A percentile compares a stretch with the other conserved stretches of the same genome.
Evolutionary conservation across 64 coral and sea anemone genomes (phyloP).

Genomic region (Stichodactyla mertensii): DNA sequence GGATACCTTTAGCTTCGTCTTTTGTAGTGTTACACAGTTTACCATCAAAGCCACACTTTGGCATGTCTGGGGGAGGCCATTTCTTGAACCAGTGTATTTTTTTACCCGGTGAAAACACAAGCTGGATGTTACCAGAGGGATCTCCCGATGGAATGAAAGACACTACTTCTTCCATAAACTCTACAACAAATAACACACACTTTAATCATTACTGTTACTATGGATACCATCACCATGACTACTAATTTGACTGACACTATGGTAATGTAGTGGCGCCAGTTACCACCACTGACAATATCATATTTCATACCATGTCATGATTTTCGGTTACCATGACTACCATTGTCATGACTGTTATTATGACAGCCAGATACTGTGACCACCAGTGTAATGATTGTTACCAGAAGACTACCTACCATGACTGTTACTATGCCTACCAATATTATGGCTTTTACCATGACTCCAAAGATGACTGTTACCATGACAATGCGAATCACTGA

Average conservation of each 20-base stretch:
- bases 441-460: neutral
- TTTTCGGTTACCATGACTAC: neutral
- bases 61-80: conserved; percentile 36
- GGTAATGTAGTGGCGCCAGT: neutral
- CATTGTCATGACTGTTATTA: neutral
- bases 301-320: neutral
- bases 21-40: conserved; percentile 32
- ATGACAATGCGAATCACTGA: neutral
- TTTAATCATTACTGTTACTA: neutral
- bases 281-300: neutral
- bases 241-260: too few relatives aligned
- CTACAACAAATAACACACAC: neutral
- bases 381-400: neutral
- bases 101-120: conserved; percentile 2
- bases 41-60: conserved; percentile 46
- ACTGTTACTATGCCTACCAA: neutral
- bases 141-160: neutral
- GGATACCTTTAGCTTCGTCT: neutral
- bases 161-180: conserved; percentile 2
- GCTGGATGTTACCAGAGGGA: neutral
- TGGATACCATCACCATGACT: too few relatives aligned
- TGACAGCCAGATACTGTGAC: neutral
- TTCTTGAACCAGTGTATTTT: conserved; percentile 5
- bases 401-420: neutral
- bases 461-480: neutral